Evolutionary conservation across 2,113 vertebrate species (phyloP).

Genomic region (Acrocephalus arundinaceus): DNA sequence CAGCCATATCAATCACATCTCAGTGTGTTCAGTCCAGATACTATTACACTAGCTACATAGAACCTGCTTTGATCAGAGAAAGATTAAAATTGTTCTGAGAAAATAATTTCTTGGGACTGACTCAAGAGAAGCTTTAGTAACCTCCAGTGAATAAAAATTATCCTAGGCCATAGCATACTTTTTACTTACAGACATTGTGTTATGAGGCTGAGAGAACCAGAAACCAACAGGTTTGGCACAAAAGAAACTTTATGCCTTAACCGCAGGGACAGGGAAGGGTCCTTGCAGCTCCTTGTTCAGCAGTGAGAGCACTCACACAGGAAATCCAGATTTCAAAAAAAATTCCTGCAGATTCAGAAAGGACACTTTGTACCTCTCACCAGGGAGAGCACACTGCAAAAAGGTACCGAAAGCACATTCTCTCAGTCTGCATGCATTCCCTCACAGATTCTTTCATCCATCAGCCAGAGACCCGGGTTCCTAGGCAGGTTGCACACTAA

Average conservation of each 20-base stretch:
- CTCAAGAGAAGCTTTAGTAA: neutral
- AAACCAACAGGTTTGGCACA: neutral
- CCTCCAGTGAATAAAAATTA: neutral
- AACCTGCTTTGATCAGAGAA: neutral
- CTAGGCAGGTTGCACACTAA: neutral
- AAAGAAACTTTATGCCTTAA: neutral
- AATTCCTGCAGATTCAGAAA: neutral
- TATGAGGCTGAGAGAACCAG: neutral
- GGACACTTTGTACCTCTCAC: neutral
- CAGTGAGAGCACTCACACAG: neutral
- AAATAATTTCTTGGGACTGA: neutral
- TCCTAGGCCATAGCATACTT: neutral
- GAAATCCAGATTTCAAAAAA: neutral
- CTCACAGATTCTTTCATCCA: fast-evolving
- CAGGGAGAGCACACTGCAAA: neutral
- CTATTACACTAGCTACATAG: neutral
- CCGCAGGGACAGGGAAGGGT: neutral
- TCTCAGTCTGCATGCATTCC: neutral
- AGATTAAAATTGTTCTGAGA: neutral
- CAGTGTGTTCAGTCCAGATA: neutral
- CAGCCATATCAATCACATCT: neutral
- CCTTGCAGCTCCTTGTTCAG: neutral
- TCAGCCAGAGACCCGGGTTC: neutral
- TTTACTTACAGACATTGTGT: neutral
- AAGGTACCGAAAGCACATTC: neutral